Conservation (phyloP, 2,797 vertebrate genomes). For the Parambassis ranga region DNA sequence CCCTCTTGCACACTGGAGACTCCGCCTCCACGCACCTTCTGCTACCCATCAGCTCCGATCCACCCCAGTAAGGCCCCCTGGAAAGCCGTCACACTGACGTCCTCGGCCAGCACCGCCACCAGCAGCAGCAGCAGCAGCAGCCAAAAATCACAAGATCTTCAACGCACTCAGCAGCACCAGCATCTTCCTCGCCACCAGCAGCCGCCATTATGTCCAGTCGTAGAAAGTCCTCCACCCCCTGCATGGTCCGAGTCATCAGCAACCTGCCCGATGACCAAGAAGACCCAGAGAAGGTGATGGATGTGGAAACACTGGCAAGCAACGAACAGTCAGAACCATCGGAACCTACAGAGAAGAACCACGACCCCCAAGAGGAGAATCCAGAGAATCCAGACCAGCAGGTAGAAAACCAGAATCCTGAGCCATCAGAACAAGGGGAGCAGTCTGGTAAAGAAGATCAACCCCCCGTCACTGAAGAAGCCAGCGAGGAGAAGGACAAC, state of each 20-base stretch:
- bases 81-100: slow-evolving; percentile 32
- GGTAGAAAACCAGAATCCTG: slow-evolving; percentile 75
- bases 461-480: slow-evolving; percentile 33
- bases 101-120: slow-evolving; percentile 36
- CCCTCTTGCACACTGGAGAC: slow-evolving; percentile 59
- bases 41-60: slow-evolving; percentile 42
- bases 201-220: slow-evolving; percentile 88
- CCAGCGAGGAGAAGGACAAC: slow-evolving; percentile 32
- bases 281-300: slow-evolving; percentile 67
- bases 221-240: slow-evolving; percentile 91
- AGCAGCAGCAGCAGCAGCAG: slow-evolving; percentile 39
- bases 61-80: slow-evolving; percentile 36
- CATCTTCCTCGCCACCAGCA: slow-evolving; percentile 32
- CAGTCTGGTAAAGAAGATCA: slow-evolving; percentile 15
- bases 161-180: slow-evolving; percentile 61
- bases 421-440: slow-evolving; percentile 47
- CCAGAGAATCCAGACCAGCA: slow-evolving; percentile 64
- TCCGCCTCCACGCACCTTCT: slow-evolving; percentile 41
- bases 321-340: slow-evolving; percentile 40
- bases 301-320: slow-evolving; percentile 42
- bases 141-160: slow-evolving; percentile 45
- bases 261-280: slow-evolving; percentile 80
- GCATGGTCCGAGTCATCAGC: slow-evolving; percentile 86
- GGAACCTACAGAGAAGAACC: slow-evolving; percentile 19
- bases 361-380: neutral